Conservation (phyloP, 2,888 invertebrate genomes). For the Stenodera caucasica region DNA sequence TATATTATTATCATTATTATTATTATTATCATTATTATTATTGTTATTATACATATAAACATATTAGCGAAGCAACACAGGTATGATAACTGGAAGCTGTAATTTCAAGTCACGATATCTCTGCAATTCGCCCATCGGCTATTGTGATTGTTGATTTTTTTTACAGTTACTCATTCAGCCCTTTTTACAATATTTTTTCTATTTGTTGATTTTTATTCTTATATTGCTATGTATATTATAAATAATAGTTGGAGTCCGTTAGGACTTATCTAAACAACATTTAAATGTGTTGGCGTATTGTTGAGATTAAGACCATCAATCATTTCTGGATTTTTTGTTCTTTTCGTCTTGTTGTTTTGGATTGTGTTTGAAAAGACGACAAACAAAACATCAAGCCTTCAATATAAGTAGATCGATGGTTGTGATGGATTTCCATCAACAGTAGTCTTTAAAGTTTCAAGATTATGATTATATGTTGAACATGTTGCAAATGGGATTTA, state of each 20-base stretch:
- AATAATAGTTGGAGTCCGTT: too few species aligned
- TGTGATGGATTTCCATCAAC: constrained; percentile 1
- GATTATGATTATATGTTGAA: background rate
- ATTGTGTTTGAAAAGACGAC: background rate
- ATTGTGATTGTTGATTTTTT: background rate
- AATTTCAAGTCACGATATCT: background rate
- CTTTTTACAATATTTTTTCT: too few species aligned
- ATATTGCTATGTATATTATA: too few species aligned
- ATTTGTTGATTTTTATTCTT: too few species aligned
- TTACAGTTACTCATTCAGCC: too few species aligned
- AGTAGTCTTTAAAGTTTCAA: background rate
- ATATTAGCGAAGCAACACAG: background rate
- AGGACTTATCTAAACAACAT: background rate
- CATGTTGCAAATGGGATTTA: background rate
- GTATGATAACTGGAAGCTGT: constrained; percentile 6
- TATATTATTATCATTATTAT: too few species aligned
- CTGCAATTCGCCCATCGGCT: background rate
- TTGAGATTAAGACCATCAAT: constrained; percentile 1
- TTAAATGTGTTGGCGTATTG: background rate
- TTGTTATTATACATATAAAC: constrained; percentile 12
- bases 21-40: too few species aligned
- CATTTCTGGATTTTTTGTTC: background rate
- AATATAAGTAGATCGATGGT: background rate
- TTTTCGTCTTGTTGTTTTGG: background rate
- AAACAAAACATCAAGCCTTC: background rate